phyloP scores from a whole-genome alignment of 2,797 vertebrate genomes.

The Simalia tracyae region DNA sequence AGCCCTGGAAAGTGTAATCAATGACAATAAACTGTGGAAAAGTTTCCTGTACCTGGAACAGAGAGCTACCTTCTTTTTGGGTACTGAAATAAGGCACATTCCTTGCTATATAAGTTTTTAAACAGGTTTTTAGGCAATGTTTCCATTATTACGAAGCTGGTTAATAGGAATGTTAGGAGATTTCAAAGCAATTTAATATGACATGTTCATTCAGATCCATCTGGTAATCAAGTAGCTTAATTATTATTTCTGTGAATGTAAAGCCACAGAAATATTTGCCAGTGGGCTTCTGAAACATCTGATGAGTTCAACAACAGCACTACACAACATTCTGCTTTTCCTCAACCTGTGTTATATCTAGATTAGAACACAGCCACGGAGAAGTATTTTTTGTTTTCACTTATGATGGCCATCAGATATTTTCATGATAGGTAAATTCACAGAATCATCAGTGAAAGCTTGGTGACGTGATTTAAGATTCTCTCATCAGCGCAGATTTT shows the following conservation, averaged over 20 bases:
- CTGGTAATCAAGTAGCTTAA: background rate
- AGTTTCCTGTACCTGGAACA: no score
- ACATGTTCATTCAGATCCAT: background rate
- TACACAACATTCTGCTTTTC: background rate
- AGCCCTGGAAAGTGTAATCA: no score
- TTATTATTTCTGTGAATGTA: background rate
- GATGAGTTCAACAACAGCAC: background rate
- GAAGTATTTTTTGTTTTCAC: background rate
- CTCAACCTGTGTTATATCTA: background rate
- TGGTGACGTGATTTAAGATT: background rate
- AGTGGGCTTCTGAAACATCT: background rate
- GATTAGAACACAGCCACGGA: background rate
- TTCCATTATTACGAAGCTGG: background rate
- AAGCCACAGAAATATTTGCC: background rate
- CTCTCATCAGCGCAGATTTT: background rate
- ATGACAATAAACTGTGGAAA: no score
- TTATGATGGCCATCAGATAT: background rate
- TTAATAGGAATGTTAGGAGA: constrained; percentile 3
- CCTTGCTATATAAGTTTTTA: constrained; percentile 5
- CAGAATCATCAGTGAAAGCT: background rate
- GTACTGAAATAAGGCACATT: constrained; percentile 10
- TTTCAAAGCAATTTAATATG: background rate
- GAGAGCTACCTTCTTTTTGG: no score
- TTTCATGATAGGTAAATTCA: background rate
- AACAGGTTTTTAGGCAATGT: background rate